Evolutionary conservation across 1,140 invertebrate genomes (phyloP), one percentile per base, ranked within the genome.

Genomic region (Drosophila baimaii): DNA sequence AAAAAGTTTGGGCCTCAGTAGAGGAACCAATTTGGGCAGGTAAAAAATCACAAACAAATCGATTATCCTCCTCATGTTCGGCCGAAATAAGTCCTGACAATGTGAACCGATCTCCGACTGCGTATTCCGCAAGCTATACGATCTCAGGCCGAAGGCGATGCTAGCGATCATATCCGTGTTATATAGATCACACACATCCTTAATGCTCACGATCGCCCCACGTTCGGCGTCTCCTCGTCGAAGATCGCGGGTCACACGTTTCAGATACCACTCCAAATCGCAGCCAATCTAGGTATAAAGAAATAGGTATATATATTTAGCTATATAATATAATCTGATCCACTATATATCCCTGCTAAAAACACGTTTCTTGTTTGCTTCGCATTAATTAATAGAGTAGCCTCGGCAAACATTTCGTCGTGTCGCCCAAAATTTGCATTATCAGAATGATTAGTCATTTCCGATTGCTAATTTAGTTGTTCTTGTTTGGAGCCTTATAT

Each of bases 151-250:
- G 68, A 94, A 95, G 13, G 93, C 94, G 64, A 93, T 93, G 56
- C 92, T 94, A 6, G 94, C 93, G 33, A 95, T 95, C 49, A 94
- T 93, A 75, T 95, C 94, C 21, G 94, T 94, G 5, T 93, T 93
- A 57, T 93, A 95, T 33, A 94, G 92, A 8, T 92, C 93, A 33
- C 91, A 92, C 0, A 93, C 59, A 21, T 94, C 93, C 70, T 93
- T 93, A 0, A 93, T 49, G 41, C 93, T 92, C 0, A 93, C 35
- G 0, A 79, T 49, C 0, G 73, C 73, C 7, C 81, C 85, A 0
- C 81, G 49, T 0, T 54, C 68, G 12, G 77, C 77, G 17, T 79
- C 74, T n/a, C 56, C 81, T 25, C 78, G 81, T 3, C 84, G 65
- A 23, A 89, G n/a, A 46, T 91, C 78, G 7, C 78, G 78, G 12